These are phyloP conservation scores for Phyllotreta striolata DNA, from an alignment of 2,888 invertebrate species.

Conservation along the genomic window DNA sequence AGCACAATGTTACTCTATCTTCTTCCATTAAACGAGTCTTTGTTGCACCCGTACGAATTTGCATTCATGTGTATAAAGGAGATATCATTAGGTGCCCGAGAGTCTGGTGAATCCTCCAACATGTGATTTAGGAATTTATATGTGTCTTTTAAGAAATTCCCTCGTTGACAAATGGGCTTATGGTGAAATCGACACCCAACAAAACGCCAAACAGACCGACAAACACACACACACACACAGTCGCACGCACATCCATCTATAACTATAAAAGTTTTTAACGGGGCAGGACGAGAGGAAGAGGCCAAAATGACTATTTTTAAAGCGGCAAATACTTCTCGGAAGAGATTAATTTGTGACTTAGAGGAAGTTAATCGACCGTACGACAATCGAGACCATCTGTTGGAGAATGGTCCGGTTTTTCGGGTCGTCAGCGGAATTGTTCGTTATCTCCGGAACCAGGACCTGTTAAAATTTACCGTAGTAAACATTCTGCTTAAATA, in stretches of 20 bases:
- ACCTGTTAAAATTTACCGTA: no score
- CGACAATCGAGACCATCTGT: conserved; percentile 11
- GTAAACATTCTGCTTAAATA: no score
- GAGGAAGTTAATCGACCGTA: conserved; percentile 13
- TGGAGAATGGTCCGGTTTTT: background rate
- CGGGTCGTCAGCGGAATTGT: background rate
- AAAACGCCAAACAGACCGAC: conserved; percentile 27
- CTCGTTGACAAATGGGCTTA: conserved; percentile 34
- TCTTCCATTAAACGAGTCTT: no score
- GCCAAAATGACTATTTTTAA: conserved; percentile 33
- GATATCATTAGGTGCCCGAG: conserved; percentile 32
- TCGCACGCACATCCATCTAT: background rate
- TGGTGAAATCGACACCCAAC: conserved; percentile 33
- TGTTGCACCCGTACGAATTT: no score
- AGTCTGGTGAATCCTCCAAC: conserved; percentile 26
- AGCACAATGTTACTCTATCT: no score
- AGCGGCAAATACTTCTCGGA: conserved; percentile 16
- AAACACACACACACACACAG: conserved; percentile 1
- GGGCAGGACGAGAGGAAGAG: background rate
- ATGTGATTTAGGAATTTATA: conserved; percentile 27
- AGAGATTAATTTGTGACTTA: conserved; percentile 13
- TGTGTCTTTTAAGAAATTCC: conserved; percentile 25
- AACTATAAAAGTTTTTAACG: conserved; percentile 5
- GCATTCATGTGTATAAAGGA: conserved; percentile 23
- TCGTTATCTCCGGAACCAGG: background rate